Evolutionary conservation across 2,797 vertebrate species (phyloP).

Genomic region (Tragopan temminckii): DNA sequence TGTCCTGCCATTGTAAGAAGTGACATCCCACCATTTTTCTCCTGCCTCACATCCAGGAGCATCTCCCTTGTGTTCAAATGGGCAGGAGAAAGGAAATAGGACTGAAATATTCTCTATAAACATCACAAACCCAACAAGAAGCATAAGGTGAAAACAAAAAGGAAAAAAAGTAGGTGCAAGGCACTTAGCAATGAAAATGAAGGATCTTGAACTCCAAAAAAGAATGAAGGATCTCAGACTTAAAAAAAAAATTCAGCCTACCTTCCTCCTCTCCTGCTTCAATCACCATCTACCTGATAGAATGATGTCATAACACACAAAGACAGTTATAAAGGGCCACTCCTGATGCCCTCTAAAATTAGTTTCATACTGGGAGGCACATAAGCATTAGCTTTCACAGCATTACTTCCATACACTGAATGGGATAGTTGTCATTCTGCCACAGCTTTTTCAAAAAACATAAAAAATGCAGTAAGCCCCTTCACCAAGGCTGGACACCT

Average conservation of each 20-base stretch:
- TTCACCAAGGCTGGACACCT: background rate
- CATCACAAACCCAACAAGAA: background rate
- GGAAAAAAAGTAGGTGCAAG: background rate
- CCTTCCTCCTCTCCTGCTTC: background rate
- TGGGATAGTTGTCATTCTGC: background rate
- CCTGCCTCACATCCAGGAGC: fast-evolving
- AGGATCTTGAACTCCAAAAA: background rate
- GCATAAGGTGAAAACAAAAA: background rate
- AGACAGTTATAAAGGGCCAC: background rate
- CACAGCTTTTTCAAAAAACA: background rate
- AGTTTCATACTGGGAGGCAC: background rate
- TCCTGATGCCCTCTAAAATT: background rate
- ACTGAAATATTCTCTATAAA: background rate
- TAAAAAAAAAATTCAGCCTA: background rate
- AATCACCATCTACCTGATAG: background rate
- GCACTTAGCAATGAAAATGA: background rate
- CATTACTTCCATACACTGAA: background rate
- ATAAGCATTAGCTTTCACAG: background rate
- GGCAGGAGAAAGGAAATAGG: background rate
- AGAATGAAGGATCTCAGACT: background rate
- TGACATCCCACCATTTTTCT: fast-evolving
- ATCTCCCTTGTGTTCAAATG: background rate
- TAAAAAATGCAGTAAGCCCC: background rate
- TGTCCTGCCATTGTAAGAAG: fast-evolving
- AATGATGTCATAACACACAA: background rate